A percentile compares a stretch with the other conserved stretches of the same genome.
Conservation (phyloP, 2,797 vertebrate genomes). For the Mormyrus hasselquistii region DNA sequence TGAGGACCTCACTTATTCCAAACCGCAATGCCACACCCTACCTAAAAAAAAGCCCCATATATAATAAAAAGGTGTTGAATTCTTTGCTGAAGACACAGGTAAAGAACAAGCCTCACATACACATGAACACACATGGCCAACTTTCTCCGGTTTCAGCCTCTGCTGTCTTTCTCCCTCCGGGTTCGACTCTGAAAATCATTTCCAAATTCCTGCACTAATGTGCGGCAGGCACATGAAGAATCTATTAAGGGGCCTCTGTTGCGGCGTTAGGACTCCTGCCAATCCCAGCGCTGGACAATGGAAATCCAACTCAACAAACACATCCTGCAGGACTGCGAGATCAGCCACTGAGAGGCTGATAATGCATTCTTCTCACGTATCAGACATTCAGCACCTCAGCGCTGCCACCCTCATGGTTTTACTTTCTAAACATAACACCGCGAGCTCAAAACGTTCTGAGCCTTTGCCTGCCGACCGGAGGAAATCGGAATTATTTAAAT, state of each 20-base stretch:
- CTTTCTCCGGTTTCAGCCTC: slow-evolving; percentile 5
- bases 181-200: slow-evolving; percentile 44
- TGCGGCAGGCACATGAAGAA: slow-evolving; percentile 68
- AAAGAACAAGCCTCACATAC: background rate
- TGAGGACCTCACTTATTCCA: background rate
- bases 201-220: slow-evolving; percentile 47
- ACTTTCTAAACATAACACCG: background rate
- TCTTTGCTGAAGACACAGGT: background rate
- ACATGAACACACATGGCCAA: background rate
- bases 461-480: background rate
- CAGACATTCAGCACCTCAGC: background rate
- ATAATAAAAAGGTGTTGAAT: background rate
- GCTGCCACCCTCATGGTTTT: background rate
- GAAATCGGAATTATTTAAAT: slow-evolving; percentile 26
- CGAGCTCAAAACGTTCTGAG: background rate
- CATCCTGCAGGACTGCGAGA: slow-evolving; percentile 68
- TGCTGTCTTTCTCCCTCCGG: slow-evolving; percentile 31
- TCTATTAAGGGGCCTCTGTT: slow-evolving; percentile 66
- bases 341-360: slow-evolving; percentile 26
- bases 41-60: background rate
- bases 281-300: slow-evolving; percentile 68
- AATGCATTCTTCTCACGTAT: background rate
- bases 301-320: slow-evolving; percentile 73
- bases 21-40: background rate
- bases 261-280: slow-evolving; percentile 62